A percentile compares a stretch with the other conserved stretches of the same genome.
phyloP scores from a whole-genome alignment of 2,888 invertebrate genomes.

The Callyntrura sp. region DNA sequence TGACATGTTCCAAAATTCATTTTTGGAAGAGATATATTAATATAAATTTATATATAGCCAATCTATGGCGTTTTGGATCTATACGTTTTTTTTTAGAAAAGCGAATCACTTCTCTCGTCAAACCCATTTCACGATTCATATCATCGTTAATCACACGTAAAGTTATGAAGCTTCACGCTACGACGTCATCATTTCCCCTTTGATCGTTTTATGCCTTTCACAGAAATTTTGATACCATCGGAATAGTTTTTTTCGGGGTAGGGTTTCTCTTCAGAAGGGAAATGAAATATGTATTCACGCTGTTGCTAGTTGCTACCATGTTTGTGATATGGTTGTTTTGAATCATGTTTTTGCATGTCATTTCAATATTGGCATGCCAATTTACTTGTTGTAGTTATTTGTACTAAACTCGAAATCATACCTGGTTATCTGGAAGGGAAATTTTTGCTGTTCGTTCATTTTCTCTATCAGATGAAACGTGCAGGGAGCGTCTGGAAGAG shows the following conservation, averaged over 20 bases:
- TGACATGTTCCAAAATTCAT: too few species aligned
- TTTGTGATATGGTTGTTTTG: neutral
- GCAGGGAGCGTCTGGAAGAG: conserved; percentile 94
- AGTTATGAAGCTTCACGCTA: conserved; percentile 29
- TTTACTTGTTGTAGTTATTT: conserved; percentile 5
- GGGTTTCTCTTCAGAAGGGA: conserved; percentile 4
- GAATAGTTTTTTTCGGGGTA: too few species aligned
- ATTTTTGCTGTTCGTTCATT: conserved; percentile 94
- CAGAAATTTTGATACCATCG: too few species aligned
- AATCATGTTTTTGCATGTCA: conserved; percentile 37
- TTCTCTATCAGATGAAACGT: conserved; percentile 94
- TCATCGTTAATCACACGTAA: conserved; percentile 58
- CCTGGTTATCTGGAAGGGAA: conserved; percentile 93
- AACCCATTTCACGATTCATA: conserved; percentile 66
- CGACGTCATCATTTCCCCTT: neutral
- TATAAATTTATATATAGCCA: neutral
- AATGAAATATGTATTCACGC: conserved; percentile 21
- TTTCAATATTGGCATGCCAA: conserved; percentile 28
- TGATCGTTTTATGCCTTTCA: conserved; percentile 14
- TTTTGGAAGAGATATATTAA: neutral
- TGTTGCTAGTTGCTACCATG: neutral
- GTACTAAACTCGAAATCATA: conserved; percentile 82
- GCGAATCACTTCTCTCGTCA: conserved; percentile 8
- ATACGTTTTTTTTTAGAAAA: too few species aligned
- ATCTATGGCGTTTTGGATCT: too few species aligned